Evolutionary conservation across 2,888 invertebrate genomes (phyloP).

Genomic region (Zygothrica quintamaculata): DNA sequence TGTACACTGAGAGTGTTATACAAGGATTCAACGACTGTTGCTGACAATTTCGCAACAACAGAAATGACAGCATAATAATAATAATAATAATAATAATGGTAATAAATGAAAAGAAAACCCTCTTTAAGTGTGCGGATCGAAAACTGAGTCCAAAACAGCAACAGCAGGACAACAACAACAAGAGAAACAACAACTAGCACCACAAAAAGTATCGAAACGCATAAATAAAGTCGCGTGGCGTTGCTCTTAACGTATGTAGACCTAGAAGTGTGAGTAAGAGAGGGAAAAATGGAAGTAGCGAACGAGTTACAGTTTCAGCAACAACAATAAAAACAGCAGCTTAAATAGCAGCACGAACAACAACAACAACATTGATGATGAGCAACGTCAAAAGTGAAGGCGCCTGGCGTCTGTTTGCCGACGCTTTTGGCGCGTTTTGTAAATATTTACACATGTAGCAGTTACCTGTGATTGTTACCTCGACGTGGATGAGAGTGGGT

Average conservation of each 20-base stretch:
- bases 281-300: conserved; percentile 10
- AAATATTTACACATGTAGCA: conserved; percentile 79
- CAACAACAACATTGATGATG: conserved; percentile 31
- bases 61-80: conserved; percentile 79
- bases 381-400: conserved; percentile 62
- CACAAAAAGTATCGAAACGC: conserved; percentile 64
- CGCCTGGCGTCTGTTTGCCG: conserved; percentile 72
- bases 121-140: conserved; percentile 9
- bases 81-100: conserved; percentile 36
- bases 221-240: conserved; percentile 62
- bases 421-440: conserved; percentile 80
- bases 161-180: conserved; percentile 35
- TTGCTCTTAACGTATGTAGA: conserved; percentile 15
- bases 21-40: conserved; percentile 50
- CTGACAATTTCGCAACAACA: conserved; percentile 78
- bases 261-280: conserved; percentile 1
- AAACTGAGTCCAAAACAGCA: conserved; percentile 11
- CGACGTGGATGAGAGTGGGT: conserved; percentile 11
- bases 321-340: conserved; percentile 30
- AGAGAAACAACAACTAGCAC: conserved; percentile 17
- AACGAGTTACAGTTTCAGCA: conserved; percentile 50
- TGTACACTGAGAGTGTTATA: conserved; percentile 16
- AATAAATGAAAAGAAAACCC: conserved; percentile 38
- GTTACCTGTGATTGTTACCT: conserved; percentile 76
- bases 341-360: conserved; percentile 13